Evolutionary conservation across 2,888 invertebrate genomes (phyloP).

Genomic region (Sarcophaga rosellei): DNA sequence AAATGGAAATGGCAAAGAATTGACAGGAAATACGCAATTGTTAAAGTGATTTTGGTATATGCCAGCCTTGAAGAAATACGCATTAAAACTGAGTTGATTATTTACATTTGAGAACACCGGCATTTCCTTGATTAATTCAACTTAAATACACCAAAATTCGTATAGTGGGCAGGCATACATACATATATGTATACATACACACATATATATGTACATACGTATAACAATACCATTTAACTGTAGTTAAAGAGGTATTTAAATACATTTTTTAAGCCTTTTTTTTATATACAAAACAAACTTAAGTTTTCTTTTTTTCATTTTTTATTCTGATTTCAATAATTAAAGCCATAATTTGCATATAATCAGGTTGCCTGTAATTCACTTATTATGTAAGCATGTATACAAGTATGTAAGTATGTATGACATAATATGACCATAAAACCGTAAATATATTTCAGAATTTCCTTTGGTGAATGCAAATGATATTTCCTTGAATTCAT

Average conservation of each 20-base stretch:
- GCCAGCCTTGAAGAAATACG: constrained; percentile 1
- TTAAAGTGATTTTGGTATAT: background rate
- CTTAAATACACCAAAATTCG: background rate
- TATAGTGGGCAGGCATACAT: background rate
- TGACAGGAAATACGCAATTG: constrained; percentile 15
- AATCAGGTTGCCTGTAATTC: constrained; percentile 14
- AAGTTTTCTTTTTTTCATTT: too few relatives aligned
- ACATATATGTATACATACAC: too few relatives aligned
- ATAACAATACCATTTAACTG: background rate
- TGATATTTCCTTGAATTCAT: background rate
- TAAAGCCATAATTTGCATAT: constrained; percentile 20
- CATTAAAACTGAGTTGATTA: constrained; percentile 25
- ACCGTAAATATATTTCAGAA: background rate
- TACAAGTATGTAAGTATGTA: background rate
- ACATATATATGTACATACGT: background rate
- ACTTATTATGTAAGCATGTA: constrained; percentile 10
- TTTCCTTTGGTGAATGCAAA: background rate
- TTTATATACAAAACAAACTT: too few relatives aligned
- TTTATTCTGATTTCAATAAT: background rate
- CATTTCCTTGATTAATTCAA: background rate
- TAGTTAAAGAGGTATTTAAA: background rate
- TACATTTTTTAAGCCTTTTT: background rate
- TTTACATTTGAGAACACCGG: constrained; percentile 4
- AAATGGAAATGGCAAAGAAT: background rate
- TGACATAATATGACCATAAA: background rate